Conservation (phyloP, 2,888 invertebrate genomes). For the Ctenicera cuprea region DNA sequence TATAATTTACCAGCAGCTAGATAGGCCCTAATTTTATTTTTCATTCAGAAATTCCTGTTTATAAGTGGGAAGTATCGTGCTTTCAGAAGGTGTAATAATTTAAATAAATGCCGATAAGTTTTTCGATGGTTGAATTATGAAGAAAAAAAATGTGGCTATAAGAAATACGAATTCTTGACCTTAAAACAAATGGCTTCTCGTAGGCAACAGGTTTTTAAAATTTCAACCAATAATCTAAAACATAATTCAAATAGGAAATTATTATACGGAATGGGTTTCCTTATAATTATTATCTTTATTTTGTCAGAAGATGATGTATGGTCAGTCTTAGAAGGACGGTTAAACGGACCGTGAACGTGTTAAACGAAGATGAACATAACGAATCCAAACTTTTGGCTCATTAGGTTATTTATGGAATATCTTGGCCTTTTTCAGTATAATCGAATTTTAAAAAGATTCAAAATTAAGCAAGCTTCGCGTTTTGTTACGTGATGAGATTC, state of each 20-base stretch:
- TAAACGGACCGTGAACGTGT: background rate
- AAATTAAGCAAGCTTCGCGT: constrained; percentile 2
- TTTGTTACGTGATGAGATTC: background rate
- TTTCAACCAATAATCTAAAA: constrained; percentile 59
- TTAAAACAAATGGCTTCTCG: constrained; percentile 32
- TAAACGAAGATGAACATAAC: constrained; percentile 6
- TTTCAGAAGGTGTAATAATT: constrained; percentile 19
- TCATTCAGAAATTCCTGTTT: constrained; percentile 18
- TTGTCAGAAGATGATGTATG: constrained; percentile 58
- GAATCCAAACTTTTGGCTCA: constrained; percentile 26
- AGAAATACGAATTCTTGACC: constrained; percentile 37
- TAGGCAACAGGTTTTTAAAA: constrained; percentile 50
- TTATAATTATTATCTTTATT: constrained; percentile 59
- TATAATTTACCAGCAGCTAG: constrained; percentile 15
- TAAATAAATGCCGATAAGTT: constrained; percentile 21
- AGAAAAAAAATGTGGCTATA: constrained; percentile 25
- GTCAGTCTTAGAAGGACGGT: constrained; percentile 9
- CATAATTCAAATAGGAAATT: constrained; percentile 61
- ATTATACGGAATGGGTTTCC: constrained; percentile 54
- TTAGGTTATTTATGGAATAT: constrained; percentile 40
- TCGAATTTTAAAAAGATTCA: constrained; percentile 14
- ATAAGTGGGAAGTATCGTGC: constrained; percentile 24
- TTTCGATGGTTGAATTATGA: constrained; percentile 26
- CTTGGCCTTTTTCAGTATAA: constrained; percentile 15
- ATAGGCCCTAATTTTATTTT: background rate